phyloP scores from a whole-genome alignment of 2,797 vertebrate genomes.

The Schizopygopsis malacanthus region DNA sequence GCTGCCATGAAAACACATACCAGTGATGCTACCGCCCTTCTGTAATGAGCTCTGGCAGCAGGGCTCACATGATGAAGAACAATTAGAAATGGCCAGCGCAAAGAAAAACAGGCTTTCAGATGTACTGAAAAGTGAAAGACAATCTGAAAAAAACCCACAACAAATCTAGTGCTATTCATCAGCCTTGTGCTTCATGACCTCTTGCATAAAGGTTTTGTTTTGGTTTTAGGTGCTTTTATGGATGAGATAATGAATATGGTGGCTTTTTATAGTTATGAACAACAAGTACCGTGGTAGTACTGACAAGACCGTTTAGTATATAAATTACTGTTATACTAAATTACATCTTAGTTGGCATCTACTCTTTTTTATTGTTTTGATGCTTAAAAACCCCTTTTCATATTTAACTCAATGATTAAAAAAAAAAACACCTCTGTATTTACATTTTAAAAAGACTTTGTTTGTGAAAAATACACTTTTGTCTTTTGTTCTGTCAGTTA shows the following conservation, averaged over 20 bases:
- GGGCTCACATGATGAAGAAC: conserved; percentile 48
- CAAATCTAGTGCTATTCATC: not conserved
- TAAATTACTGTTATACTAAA: not conserved
- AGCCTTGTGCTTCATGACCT: not conserved
- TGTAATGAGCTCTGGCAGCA: conserved; percentile 44
- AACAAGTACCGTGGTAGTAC: not conserved
- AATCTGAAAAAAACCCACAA: conserved; percentile 15
- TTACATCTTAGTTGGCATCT: not conserved
- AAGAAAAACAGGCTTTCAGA: conserved; percentile 51
- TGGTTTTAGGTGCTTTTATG: not conserved
- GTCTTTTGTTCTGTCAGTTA: not conserved
- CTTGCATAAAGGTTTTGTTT: not conserved
- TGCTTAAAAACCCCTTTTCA: not conserved
- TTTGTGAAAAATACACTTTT: not conserved
- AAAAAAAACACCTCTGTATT: not conserved
- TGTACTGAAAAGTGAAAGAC: not conserved
- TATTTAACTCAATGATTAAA: not conserved
- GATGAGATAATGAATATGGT: not conserved
- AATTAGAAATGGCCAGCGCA: conserved; percentile 51
- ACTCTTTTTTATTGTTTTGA: not conserved
- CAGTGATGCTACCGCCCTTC: conserved; percentile 60
- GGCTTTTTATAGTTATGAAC: not conserved
- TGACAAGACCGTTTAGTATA: not conserved
- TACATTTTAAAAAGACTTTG: not conserved
- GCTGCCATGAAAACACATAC: conserved; percentile 60